Percentiles rank a stretch among this genome's conserved stretches.
phyloP scores from a whole-genome alignment of 1,140 invertebrate genomes.

The Sycobia sp. region DNA sequence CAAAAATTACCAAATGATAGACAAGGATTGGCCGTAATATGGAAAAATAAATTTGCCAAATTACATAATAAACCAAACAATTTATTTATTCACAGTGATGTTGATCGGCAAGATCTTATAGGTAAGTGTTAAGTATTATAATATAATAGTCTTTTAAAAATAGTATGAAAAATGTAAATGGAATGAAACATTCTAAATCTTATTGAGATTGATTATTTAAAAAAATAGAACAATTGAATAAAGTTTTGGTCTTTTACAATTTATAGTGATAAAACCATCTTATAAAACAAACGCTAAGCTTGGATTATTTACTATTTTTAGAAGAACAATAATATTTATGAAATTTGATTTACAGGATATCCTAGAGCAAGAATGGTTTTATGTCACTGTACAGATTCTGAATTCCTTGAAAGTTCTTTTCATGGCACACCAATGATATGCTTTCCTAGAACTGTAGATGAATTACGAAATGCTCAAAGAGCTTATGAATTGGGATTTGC shows the following conservation, averaged over 20 bases:
- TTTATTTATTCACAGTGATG: conserved; percentile 44
- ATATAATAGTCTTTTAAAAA: conserved; percentile 1
- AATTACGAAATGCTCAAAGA: conserved; percentile 46
- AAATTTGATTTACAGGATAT: conserved; percentile 47
- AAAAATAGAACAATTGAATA: too few species aligned
- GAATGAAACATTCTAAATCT: conserved; percentile 6
- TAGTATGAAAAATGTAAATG: not conserved
- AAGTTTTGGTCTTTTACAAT: too few species aligned
- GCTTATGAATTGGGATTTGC: conserved; percentile 51
- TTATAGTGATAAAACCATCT: not conserved
- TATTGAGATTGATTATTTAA: too few species aligned
- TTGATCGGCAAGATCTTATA: conserved; percentile 56
- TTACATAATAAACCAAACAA: conserved; percentile 44
- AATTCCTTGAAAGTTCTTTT: conserved; percentile 52
- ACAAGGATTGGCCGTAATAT: conserved; percentile 51
- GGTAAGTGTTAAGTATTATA: conserved; percentile 40
- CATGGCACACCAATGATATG: conserved; percentile 57
- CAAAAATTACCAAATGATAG: conserved; percentile 47
- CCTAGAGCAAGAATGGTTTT: conserved; percentile 50
- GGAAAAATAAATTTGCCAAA: conserved; percentile 47
- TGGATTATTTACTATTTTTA: not conserved
- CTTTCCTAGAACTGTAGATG: conserved; percentile 49
- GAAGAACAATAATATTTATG: not conserved
- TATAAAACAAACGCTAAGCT: not conserved
- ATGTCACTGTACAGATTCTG: conserved; percentile 53